Percentiles rank a stretch among this genome's conserved stretches.
These are phyloP conservation scores for Mercenaria mercenaria DNA, from an alignment of 1,140 invertebrate species.

Conservation along the genomic window DNA sequence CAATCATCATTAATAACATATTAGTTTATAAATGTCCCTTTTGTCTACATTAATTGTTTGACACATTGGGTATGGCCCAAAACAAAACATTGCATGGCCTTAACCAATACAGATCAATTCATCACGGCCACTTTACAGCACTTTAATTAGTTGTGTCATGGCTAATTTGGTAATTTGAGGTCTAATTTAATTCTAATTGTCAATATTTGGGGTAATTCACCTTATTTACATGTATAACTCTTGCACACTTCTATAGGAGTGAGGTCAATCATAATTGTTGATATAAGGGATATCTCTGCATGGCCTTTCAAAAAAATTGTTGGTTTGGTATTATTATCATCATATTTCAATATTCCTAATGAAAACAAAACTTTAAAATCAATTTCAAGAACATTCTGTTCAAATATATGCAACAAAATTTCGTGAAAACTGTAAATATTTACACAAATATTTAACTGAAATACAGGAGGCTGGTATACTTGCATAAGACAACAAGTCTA, in stretches of 20 bases:
- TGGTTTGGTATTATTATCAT: background rate
- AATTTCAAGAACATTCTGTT: no score
- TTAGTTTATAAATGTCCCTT: background rate
- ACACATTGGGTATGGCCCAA: background rate
- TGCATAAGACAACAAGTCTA: no score
- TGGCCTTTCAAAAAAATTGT: background rate
- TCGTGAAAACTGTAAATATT: no score
- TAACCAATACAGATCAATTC: background rate
- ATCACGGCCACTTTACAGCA: background rate
- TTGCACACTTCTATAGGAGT: background rate
- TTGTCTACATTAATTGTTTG: background rate
- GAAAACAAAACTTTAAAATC: background rate
- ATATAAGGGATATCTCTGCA: background rate
- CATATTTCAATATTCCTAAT: background rate
- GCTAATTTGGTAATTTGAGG: constrained; percentile 21
- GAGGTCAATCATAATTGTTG: background rate
- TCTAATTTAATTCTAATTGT: background rate
- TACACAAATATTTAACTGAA: no score
- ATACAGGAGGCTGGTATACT: no score
- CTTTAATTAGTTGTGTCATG: constrained; percentile 28
- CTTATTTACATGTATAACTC: constrained; percentile 1
- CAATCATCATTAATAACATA: no score
- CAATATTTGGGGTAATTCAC: constrained; percentile 16
- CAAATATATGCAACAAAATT: no score
- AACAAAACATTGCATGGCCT: background rate